Evolutionary conservation across 1,140 invertebrate genomes (phyloP).

Genomic region (Sycobia sp.): DNA sequence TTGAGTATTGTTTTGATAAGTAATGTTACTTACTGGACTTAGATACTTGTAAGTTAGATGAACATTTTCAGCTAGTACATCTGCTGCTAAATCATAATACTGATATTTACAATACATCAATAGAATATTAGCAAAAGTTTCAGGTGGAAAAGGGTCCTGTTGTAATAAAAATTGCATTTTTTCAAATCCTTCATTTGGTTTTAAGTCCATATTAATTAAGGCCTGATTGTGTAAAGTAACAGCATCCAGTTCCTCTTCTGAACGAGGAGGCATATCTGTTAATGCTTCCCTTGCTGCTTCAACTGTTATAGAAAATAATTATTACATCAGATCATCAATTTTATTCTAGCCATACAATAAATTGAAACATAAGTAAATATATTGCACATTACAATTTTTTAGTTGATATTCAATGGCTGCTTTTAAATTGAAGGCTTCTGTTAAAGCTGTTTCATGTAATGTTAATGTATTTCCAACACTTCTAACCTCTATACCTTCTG

Average conservation of each 20-base stretch:
- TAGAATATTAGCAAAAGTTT: conserved; percentile 96
- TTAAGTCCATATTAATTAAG: conserved; percentile 89
- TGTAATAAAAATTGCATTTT: conserved; percentile 96
- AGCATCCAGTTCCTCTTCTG: conserved; percentile 97
- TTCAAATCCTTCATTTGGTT: conserved; percentile 92
- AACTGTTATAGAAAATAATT: conserved; percentile 60
- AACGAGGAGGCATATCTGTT: conserved; percentile 95
- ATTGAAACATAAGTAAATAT: neutral
- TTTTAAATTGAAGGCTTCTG: conserved; percentile 98
- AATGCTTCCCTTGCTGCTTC: conserved; percentile 92
- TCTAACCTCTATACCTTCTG: conserved; percentile 95
- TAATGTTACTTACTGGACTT: conserved; percentile 72
- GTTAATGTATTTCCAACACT: conserved; percentile 97
- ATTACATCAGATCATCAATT: conserved; percentile 12
- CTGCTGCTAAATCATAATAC: conserved; percentile 96
- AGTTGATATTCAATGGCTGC: conserved; percentile 97
- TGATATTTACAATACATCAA: conserved; percentile 97
- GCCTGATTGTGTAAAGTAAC: conserved; percentile 98
- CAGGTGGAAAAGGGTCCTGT: conserved; percentile 95
- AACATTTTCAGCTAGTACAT: conserved; percentile 97
- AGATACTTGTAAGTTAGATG: conserved; percentile 97
- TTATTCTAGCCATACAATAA: neutral
- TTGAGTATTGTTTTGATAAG: conserved; percentile 21
- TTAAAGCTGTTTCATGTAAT: conserved; percentile 93
- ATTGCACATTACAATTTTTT: conserved; percentile 77